Evolutionary conservation across 1,140 invertebrate genomes (phyloP), one percentile per base, ranked within the genome.

Genomic region (Drosophila kanapiae): DNA sequence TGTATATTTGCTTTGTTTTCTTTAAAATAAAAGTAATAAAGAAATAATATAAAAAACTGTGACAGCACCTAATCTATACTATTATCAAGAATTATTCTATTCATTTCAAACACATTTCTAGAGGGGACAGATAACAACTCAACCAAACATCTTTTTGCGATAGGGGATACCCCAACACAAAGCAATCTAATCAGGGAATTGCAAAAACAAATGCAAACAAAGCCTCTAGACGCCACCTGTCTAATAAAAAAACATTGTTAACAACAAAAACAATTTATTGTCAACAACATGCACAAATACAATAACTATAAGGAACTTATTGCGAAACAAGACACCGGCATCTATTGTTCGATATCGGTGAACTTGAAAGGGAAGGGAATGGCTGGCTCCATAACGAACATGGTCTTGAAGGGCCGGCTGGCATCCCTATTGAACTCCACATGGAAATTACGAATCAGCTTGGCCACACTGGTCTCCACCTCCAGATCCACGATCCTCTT

Each of bases 401-500:
- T 48, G 0, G 77, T 63, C 11, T 74, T 87, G n/a, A 48, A 91
- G 0, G 87, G 80, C n/a, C 62, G 64, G 6, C 65, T 69, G 8
- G 77, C 60, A 58, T 82, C 80, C 27, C 90, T 57, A 31, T 93
- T 88, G 93, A 94, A 95, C 57, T 94, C 93, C 13, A 95, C 78
- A 38, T 94, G 78, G 78, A 95, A 95, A 59, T 94, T 94, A 60
- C 94, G 92, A 37, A 95, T 91, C n/a, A 96, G 87, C 86, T 95
- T 95, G 23, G 94, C 91, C 13, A 96, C 60, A 9, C 95, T 94
- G 3, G 95, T 93, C 86, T 96, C 94, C 40, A 96, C 85, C 88
- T 96, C 96, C 74, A 96, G 93, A 81, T 96, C 95, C 3, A 96
- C 96, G 70, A 97, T 94, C 35, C 96, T 93, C 71, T 95, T 94